A percentile compares a stretch with the other conserved stretches of the same genome.
Conservation (phyloP, 2,888 invertebrate genomes). For the Eugnorisma glareosa region DNA sequence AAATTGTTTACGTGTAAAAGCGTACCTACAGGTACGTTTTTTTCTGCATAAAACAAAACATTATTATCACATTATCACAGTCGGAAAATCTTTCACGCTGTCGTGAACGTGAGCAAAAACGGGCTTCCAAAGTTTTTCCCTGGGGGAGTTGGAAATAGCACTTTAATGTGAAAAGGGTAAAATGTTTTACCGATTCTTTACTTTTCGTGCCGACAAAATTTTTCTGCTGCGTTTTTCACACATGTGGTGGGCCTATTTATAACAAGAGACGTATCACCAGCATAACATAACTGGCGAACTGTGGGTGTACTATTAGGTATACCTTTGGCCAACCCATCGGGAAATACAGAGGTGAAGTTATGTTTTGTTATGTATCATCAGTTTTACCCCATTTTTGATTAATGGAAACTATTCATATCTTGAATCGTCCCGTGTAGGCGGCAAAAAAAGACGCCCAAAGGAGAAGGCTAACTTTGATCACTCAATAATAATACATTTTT, state of each 20-base stretch:
- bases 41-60: conserved; percentile 28
- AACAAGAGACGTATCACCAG: not conserved
- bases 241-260: conserved; percentile 15
- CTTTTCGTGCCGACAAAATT: conserved; percentile 25
- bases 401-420: not conserved
- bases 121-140: conserved; percentile 28
- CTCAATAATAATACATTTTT: not conserved
- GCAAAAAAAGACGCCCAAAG: not conserved
- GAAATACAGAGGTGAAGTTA: too few species aligned
- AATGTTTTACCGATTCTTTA: conserved; percentile 43
- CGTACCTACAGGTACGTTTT: too few species aligned
- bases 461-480: not conserved
- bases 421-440: not conserved
- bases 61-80: conserved; percentile 34
- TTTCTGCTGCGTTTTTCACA: conserved; percentile 24
- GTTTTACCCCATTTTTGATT: not conserved
- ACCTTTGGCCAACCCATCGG: too few species aligned
- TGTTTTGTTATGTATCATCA: too few species aligned
- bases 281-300: too few species aligned
- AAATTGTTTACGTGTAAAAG: not conserved
- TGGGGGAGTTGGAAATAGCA: conserved; percentile 40
- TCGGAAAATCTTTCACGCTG: conserved; percentile 25
- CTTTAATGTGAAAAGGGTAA: conserved; percentile 50
- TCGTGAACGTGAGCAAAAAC: conserved; percentile 34
- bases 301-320: too few species aligned